Base-by-base conservation (phyloP, 1,140 invertebrate species). In the Magallana angulata region DNA sequence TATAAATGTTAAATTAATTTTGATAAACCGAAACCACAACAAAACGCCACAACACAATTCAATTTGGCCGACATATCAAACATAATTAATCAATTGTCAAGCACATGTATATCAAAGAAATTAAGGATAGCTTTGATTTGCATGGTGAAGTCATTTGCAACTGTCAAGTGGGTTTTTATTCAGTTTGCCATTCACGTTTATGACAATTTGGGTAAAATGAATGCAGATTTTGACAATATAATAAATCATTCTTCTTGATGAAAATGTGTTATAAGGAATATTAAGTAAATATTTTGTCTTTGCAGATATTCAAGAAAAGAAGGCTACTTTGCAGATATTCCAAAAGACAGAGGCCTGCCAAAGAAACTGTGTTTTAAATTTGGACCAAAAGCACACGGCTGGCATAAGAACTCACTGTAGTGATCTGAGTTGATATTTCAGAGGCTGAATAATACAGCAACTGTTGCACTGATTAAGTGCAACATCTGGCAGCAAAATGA, bases 291-390 rank as follows among this genome's bases (percentile, higher is more conserved):
- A 80, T 84, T 88, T 12, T 88, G 86, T 57, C 36, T 48, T 87
- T 90, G 56, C 91, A 96, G 95, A 90, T 96, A 96, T 84, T 96
- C 96, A 82, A 93, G 93, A 81, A 95, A 92, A 91, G 95, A 93
- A 94, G 95, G 93, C 60, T 96, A 94, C 93, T 96, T 93, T 92
- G 95, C 87, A 92, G 94, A 91, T 92, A 94, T 96, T n/a, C 96
- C 95, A 9, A 95, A 96, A 90, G 94, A 95, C 85, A 95, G 94
- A 68, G 92, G 94, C 11, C 95, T 95, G 90, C 95, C 95, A 1
- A 96, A 96, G 92, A 96, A 96, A 92, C 90, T 96, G 18, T 95
- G 95, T 87, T 96, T 96, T 91, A 95, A 95, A 88, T 96, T 96
- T 91, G 95, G 95, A 16, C 91, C 93, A 82, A 93, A 92, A 89